Percentiles rank a stretch among this genome's conserved stretches.
phyloP scores from a whole-genome alignment of 2,888 invertebrate species.

The Melanostoma scalare region DNA sequence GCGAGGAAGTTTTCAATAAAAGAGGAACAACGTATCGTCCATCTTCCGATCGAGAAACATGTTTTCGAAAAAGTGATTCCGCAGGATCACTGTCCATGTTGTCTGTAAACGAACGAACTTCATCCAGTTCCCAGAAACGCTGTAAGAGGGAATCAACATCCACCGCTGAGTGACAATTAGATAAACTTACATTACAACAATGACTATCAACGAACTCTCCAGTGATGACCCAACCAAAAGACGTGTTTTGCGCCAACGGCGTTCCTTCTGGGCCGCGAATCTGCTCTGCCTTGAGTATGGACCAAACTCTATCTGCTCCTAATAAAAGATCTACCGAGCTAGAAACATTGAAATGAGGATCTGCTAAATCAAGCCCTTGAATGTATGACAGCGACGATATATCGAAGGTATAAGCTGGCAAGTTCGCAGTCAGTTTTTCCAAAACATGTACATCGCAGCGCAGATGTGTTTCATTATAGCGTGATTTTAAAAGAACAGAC shows the following conservation, averaged over 20 bases:
- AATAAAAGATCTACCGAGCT: slow-evolving; percentile 55
- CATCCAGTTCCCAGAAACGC: slow-evolving; percentile 45
- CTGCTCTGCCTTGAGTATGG: slow-evolving; percentile 49
- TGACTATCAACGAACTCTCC: slow-evolving; percentile 25
- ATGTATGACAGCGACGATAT: slow-evolving; percentile 26
- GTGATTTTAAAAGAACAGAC: not conserved
- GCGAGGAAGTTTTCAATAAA: slow-evolving; percentile 7
- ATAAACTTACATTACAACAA: slow-evolving; percentile 11
- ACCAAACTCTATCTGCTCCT: slow-evolving; percentile 57
- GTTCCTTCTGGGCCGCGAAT: slow-evolving; percentile 8
- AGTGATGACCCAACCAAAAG: slow-evolving; percentile 62
- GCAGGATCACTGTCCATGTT: not conserved
- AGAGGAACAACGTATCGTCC: slow-evolving; percentile 19
- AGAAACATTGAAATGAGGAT: slow-evolving; percentile 54
- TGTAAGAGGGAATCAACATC: slow-evolving; percentile 7
- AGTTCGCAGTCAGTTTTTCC: not conserved
- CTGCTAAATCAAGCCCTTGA: slow-evolving; percentile 35
- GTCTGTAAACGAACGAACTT: not conserved
- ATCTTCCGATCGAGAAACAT: slow-evolving; percentile 9
- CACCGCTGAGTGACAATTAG: not conserved
- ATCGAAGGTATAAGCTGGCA: slow-evolving; percentile 5
- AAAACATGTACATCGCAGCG: slow-evolving; percentile 6
- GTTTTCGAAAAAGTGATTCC: slow-evolving; percentile 20
- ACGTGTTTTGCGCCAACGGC: slow-evolving; percentile 39
- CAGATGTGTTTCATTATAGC: not conserved